Evolutionary conservation across 2,888 invertebrate species (phyloP).

Genomic region (Melolontha melolontha): DNA sequence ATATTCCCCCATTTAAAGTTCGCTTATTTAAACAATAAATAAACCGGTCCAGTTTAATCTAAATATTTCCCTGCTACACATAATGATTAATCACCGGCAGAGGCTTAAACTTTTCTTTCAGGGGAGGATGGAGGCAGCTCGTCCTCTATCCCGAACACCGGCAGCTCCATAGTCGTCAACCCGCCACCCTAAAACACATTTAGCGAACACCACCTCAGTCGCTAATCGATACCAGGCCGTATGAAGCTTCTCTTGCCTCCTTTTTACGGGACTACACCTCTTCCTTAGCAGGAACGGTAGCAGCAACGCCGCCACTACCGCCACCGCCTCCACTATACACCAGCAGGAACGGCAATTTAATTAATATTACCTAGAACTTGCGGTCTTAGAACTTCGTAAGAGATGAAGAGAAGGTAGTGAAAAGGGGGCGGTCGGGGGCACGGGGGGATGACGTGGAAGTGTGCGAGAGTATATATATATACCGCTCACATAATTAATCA

Average conservation of each 20-base stretch:
- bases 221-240: conserved; percentile 16
- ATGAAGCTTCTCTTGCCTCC: conserved; percentile 5
- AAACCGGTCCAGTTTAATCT: too few species aligned
- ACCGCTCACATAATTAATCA: conserved; percentile 59
- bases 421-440: not conserved
- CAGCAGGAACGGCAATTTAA: conserved; percentile 39
- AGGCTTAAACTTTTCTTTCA: too few species aligned
- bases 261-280: conserved; percentile 1
- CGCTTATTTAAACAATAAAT: too few species aligned
- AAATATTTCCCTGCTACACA: too few species aligned
- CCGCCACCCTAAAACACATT: conserved; percentile 11
- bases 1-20: too few species aligned
- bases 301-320: not conserved
- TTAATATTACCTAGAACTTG: conserved; percentile 44
- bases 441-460: not conserved
- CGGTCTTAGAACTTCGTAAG: conserved; percentile 38
- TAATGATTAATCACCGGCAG: too few species aligned
- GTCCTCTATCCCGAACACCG: too few species aligned
- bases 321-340: not conserved
- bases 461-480: conserved; percentile 2
- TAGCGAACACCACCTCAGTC: not conserved
- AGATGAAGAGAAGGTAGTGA: conserved; percentile 16
- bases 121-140: too few species aligned
- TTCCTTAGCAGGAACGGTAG: conserved; percentile 1
- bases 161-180: too few species aligned